These are phyloP conservation scores for Elysia chlorotica DNA, from an alignment of 1,140 invertebrate genomes.

Conservation along the genomic window DNA sequence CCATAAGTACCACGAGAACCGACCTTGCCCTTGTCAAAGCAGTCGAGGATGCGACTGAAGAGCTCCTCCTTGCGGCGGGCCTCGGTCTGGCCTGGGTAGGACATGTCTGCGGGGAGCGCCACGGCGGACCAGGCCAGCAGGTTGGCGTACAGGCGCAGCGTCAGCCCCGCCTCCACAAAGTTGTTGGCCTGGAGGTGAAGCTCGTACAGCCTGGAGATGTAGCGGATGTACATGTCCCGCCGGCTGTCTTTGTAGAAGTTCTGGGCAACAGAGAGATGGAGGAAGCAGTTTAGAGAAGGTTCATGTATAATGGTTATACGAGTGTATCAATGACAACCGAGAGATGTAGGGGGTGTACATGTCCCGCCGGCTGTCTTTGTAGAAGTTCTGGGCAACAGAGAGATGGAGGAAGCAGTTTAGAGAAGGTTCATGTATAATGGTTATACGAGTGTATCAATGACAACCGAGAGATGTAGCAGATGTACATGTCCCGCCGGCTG, in stretches of 20 bases:
- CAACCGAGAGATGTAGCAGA: conserved; percentile 59
- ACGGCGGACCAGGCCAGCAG: conserved; percentile 46
- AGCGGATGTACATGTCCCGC: conserved; percentile 58
- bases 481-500: conserved; percentile 56
- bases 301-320: conserved; percentile 5
- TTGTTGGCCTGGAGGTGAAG: conserved; percentile 51
- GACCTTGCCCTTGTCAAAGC: conserved; percentile 59
- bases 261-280: conserved; percentile 64
- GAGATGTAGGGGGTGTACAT: conserved; percentile 61
- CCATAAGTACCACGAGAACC: conserved; percentile 4
- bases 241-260: conserved; percentile 67
- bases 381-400: background rate
- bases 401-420: background rate
- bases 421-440: no score
- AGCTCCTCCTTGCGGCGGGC: conserved; percentile 53
- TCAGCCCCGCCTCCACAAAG: conserved; percentile 56
- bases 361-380: conserved; percentile 45
- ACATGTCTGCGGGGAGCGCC: conserved; percentile 37
- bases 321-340: conserved; percentile 55
- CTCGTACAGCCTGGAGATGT: conserved; percentile 56
- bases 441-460: no score
- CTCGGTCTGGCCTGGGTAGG: conserved; percentile 70
- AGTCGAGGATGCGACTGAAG: conserved; percentile 49
- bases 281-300: background rate
- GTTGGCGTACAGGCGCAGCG: conserved; percentile 64